phyloP scores from a whole-genome alignment of 2,113 vertebrate genomes.

The Nycticorax nycticorax region DNA sequence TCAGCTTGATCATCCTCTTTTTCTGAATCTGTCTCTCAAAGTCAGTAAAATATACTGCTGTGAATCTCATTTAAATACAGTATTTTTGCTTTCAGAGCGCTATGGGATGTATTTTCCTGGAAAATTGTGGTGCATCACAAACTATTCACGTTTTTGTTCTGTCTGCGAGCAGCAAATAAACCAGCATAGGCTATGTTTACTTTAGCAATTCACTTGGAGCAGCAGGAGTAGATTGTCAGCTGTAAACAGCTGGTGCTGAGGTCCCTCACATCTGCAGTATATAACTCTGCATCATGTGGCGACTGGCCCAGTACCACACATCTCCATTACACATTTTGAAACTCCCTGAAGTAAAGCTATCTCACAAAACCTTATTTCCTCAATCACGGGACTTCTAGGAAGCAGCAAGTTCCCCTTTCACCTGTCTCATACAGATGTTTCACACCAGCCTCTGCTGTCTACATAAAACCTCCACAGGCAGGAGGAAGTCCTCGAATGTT shows the following conservation, averaged over 20 bases:
- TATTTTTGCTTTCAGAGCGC: neutral
- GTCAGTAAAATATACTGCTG: neutral
- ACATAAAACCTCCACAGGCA: neutral
- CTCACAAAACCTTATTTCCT: neutral
- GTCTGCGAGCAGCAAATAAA: neutral
- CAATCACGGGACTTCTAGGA: fast-evolving
- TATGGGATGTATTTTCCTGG: neutral
- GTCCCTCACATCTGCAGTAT: neutral
- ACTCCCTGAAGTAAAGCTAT: neutral
- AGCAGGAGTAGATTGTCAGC: neutral
- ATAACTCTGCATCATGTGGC: neutral
- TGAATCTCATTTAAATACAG: neutral
- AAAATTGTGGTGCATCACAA: neutral
- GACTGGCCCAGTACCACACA: neutral
- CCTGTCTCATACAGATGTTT: neutral
- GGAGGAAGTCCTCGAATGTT: neutral
- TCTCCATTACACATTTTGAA: neutral
- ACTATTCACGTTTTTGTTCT: neutral
- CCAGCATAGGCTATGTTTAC: neutral
- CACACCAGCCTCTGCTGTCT: neutral
- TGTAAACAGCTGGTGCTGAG: neutral
- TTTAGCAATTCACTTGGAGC: neutral
- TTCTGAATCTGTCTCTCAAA: neutral
- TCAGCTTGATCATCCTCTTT: neutral
- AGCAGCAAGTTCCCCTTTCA: neutral